Conservation (phyloP, 2,113 vertebrate species). For the Patagioenas fasciata region DNA sequence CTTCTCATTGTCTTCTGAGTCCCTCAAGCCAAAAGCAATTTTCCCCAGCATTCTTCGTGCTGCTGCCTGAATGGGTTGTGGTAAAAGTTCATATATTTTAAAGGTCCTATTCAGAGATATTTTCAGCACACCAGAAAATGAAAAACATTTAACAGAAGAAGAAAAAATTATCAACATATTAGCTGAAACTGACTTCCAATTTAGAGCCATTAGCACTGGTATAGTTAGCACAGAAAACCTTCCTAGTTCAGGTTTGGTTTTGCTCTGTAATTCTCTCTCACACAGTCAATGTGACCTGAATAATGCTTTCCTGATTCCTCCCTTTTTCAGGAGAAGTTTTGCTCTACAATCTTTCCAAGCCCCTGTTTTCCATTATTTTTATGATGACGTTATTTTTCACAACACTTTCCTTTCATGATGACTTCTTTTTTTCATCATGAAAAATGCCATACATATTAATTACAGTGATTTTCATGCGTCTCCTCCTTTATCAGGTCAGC, state of each 20-base stretch:
- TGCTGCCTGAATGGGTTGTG: background rate
- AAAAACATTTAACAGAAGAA: constrained; percentile 29
- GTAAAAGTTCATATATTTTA: constrained; percentile 29
- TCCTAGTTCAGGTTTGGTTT: background rate
- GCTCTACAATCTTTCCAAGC: background rate
- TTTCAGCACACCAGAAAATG: constrained; percentile 45
- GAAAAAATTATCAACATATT: constrained; percentile 39
- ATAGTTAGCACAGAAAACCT: background rate
- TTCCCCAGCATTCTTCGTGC: constrained; percentile 19
- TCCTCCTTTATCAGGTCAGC: background rate
- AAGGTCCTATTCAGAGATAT: constrained; percentile 43
- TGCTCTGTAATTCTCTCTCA: background rate
- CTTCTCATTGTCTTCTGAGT: constrained; percentile 33
- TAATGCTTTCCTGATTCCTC: background rate
- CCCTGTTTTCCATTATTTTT: background rate
- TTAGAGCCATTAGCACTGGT: background rate
- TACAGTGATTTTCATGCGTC: background rate
- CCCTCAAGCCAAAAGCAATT: constrained; percentile 12
- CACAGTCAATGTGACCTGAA: background rate
- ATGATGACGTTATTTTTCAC: background rate
- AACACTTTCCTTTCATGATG: background rate
- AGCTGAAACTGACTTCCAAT: constrained; percentile 21
- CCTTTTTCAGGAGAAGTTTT: background rate
- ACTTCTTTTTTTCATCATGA: background rate
- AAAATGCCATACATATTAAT: background rate